A percentile compares a stretch with the other conserved stretches of the same genome.
phyloP scores from a whole-genome alignment of 2,113 vertebrate genomes.

The Spilogale gracilis region DNA sequence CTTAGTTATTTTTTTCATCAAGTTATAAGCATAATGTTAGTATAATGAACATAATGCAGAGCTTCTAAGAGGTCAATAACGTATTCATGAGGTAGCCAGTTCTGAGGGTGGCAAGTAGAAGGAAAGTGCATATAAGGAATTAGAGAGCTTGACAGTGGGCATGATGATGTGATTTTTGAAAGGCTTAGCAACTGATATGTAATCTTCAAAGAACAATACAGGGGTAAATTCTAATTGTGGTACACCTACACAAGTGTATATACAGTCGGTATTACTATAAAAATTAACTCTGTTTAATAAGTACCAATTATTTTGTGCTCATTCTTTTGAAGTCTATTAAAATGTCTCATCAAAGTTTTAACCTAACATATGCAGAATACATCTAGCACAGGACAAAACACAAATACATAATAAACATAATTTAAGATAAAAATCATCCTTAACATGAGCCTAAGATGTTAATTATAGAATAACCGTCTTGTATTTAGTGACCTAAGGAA shows the following conservation, averaged over 20 bases:
- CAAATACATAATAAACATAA: not conserved
- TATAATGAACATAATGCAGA: not conserved
- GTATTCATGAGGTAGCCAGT: not conserved
- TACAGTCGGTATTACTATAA: not conserved
- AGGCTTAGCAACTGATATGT: not conserved
- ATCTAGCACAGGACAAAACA: not conserved
- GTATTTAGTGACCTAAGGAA: not conserved
- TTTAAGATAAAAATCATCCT: not conserved
- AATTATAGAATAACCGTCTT: not conserved
- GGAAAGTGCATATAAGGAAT: not conserved
- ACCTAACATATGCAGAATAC: not conserved
- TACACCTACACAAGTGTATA: not conserved
- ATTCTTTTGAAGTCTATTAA: not conserved
- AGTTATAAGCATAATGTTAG: not conserved
- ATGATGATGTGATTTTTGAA: not conserved
- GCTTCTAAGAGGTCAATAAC: not conserved
- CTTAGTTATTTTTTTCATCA: not conserved
- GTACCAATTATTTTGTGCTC: not conserved
- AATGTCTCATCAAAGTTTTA: not conserved
- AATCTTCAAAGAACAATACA: not conserved
- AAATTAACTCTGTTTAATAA: not conserved
- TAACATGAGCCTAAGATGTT: not conserved
- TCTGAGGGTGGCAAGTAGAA: not conserved
- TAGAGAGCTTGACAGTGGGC: not conserved
- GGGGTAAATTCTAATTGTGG: not conserved